phyloP scores from a whole-genome alignment of 2,888 invertebrate species.

The Scaeva pyrastri region DNA sequence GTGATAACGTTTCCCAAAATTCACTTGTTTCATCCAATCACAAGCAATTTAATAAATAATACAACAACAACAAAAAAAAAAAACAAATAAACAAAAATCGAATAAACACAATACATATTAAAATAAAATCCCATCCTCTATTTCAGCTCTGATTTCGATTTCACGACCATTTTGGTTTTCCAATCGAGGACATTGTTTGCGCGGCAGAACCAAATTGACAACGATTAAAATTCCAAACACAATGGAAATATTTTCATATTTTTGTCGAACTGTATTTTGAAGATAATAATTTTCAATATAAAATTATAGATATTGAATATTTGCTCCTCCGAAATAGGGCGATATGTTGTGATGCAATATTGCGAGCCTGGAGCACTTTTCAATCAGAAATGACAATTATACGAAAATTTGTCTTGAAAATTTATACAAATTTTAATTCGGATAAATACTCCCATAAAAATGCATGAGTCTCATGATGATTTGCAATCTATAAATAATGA shows the following conservation, averaged over 20 bases:
- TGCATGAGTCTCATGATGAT: too few relatives aligned
- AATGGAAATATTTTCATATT: background rate
- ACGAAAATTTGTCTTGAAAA: too few relatives aligned
- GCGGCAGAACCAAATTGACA: background rate
- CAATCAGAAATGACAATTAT: too few relatives aligned
- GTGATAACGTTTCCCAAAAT: conserved; percentile 36
- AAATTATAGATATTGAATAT: background rate
- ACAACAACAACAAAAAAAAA: background rate
- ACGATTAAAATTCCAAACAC: conserved; percentile 4
- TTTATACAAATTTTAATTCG: too few relatives aligned
- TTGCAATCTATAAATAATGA: too few relatives aligned
- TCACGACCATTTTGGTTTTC: too few relatives aligned
- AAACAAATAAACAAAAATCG: background rate
- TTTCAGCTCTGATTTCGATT: background rate
- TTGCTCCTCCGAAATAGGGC: background rate
- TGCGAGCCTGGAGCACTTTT: too few relatives aligned
- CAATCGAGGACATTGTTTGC: background rate
- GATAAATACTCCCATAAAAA: too few relatives aligned
- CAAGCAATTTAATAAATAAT: conserved; percentile 31
- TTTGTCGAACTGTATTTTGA: background rate
- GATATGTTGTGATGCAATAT: too few relatives aligned
- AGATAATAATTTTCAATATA: background rate
- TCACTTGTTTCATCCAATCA: conserved; percentile 33
- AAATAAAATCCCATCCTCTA: background rate
- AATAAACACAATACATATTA: background rate